Percentiles rank a stretch among this genome's conserved stretches.
These are phyloP conservation scores for Rugalucina vietnamica DNA, from an alignment of 2,888 invertebrate species.

Conservation along the genomic window DNA sequence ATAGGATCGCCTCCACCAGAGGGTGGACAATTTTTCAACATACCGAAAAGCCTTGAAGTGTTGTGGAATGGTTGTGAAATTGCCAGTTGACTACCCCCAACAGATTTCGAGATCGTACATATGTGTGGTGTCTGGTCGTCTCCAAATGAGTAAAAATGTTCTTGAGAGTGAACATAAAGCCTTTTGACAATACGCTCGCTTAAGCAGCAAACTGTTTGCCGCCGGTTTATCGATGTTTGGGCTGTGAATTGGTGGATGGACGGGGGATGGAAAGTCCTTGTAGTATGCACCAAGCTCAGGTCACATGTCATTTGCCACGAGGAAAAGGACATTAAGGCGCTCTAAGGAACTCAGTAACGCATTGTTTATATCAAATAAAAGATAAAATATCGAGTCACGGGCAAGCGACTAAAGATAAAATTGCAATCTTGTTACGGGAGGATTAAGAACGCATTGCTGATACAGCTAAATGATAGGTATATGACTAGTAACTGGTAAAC, in stretches of 20 bases:
- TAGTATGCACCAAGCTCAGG: conserved; percentile 62
- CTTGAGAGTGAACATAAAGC: conserved; percentile 60
- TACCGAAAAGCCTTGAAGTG: conserved; percentile 62
- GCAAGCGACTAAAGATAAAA: not conserved
- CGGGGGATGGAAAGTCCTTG: conserved; percentile 58
- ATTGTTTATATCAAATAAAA: too few relatives aligned
- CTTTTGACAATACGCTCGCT: conserved; percentile 63
- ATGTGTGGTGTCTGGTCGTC: conserved; percentile 62
- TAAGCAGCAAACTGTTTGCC: conserved; percentile 57
- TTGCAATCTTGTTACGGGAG: not conserved
- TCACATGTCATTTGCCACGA: conserved; percentile 62
- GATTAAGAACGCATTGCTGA: too few relatives aligned
- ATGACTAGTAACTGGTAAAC: too few relatives aligned
- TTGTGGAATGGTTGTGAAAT: conserved; percentile 64
- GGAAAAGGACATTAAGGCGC: conserved; percentile 58
- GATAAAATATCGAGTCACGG: too few relatives aligned
- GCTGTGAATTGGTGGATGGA: conserved; percentile 63
- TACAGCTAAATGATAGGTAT: too few relatives aligned
- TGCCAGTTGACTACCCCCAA: conserved; percentile 51
- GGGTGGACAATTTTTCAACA: conserved; percentile 89
- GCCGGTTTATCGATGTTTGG: conserved; percentile 69
- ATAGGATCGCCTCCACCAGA: conserved; percentile 47
- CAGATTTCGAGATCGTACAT: conserved; percentile 56
- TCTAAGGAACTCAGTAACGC: too few relatives aligned
- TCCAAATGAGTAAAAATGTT: conserved; percentile 53